Evolutionary conservation across 2,888 invertebrate species (phyloP), one percentile per base, ranked within the genome.

Genomic region (Masnerella sp.): DNA sequence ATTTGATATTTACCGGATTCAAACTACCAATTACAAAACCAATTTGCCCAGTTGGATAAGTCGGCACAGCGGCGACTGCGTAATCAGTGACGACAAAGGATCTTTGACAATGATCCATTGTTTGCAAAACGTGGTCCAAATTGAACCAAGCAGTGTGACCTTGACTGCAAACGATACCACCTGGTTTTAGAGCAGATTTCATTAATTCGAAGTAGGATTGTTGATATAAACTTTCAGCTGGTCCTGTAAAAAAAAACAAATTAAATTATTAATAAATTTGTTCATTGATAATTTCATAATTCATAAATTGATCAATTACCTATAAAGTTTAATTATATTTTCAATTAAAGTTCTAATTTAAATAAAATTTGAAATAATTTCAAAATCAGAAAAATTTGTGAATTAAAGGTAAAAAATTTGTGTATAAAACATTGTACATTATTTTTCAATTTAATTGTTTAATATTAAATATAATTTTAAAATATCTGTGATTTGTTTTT

Each of bases 41-140:
- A 80, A 99, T 99, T 88, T 96, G 96, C 0, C 99, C 99, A 18
- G 96, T 95, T 0, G 99, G 98, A 88, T 99, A 99, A 0, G 98
- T 97, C 0, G 99, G 97, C 0, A 98, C 96, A 5, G 94, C 92
- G 0, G 95, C 92, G 52, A 92, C 91, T 0, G 94, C 96, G 84
- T 97, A 99, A 1, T 91, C 90, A 0, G 94, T 94, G 0, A 90
- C 90, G 0, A 94, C 91, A 85, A 97, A 99, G 76, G 95, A 91
- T 36, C 92, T 90, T 73, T 90, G 90, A 83, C 96, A 97, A 84
- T 94, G 93, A 1, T 89, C 87, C 56, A 96, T 88, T 36, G 96
- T 95, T 70, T 91, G 91, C 25, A 90, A 90, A 0, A 98, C 95
- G 68, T 96, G 90, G 14, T 93, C 91, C 43, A 95, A 85, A 84